Conservation (phyloP, 2,888 invertebrate species). For the Dolomedes plantarius region DNA sequence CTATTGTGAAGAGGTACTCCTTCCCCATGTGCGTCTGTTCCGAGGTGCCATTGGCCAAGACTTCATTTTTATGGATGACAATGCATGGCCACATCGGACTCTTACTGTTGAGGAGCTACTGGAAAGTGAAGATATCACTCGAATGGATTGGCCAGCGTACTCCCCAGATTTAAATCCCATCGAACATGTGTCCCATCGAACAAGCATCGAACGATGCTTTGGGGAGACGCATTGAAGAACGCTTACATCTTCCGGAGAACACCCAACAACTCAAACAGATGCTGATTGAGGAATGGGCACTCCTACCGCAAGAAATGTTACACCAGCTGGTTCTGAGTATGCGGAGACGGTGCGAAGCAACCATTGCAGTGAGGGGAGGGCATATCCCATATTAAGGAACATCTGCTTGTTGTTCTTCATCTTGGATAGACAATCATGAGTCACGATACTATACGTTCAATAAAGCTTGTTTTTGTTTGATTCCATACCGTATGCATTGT, state of each 20-base stretch:
- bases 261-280: not conserved
- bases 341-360: too few relatives aligned
- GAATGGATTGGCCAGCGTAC: slow-evolving; percentile 1
- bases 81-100: not conserved
- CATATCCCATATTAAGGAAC: too few relatives aligned
- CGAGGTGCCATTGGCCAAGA: not conserved
- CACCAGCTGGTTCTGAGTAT: not conserved
- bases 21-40: not conserved
- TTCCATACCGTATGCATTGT: too few relatives aligned
- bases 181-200: too few relatives aligned
- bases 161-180: not conserved
- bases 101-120: not conserved
- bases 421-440: too few relatives aligned
- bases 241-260: not conserved
- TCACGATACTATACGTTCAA: too few relatives aligned
- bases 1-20: not conserved
- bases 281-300: not conserved
- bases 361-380: too few relatives aligned
- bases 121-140: slow-evolving; percentile 7
- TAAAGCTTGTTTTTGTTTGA: too few relatives aligned
- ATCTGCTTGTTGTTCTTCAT: too few relatives aligned
- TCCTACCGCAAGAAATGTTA: not conserved
- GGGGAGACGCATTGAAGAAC: too few relatives aligned
- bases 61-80: not conserved
- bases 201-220: too few relatives aligned